Base-by-base conservation (phyloP, 2,888 invertebrate genomes). In the Meteorus cinctellus region DNA sequence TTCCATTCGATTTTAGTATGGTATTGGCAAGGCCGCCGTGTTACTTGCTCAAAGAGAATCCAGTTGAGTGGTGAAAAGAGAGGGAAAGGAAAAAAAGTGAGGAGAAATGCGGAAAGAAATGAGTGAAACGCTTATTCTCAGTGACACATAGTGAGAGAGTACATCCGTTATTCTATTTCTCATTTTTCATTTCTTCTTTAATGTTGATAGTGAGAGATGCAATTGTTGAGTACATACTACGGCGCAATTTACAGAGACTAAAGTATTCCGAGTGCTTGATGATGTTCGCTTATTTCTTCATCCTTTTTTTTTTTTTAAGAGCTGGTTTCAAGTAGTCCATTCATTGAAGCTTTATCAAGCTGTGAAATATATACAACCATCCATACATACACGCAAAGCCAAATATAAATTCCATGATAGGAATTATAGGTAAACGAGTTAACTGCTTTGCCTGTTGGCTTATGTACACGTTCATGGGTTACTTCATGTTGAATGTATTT, bases 1-100 rank as follows among this genome's bases (percentile, higher is more conserved):
- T 75, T 80, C 69, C 75, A 77, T 78, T 79, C 78, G 77, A 80
- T 79, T 75, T 65, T 66, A 74, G 70, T 72, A 36, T 72, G 77
- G 76, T 75, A 79, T 79, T 75, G 76, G 74, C 63, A 60, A 73
- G 76, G 74, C 59, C 63, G 70, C 65, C 60, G 48, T 36, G 60
- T 55, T 48, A 70, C 68, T 67, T 70, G 41, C 70, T 78, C 76
- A 75, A 77, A 75, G 74, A 78, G 75, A 80, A 78, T 55, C 29
- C 74, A 77, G 74, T 73, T 75, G 75, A 80, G 76, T 76, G 80
- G 65, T 69, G 51, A 55, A 27, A 45, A 62, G 74, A 59, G 36
- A 60, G 60, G 16, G 66, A 41, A 45, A 69, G 72, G 41, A 74
- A 71, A 48, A 48, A 48, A n/a, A 16, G 6, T 4, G 55, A 1